Percentiles rank a stretch among this genome's conserved stretches.
Evolutionary conservation across 2,797 vertebrate species (phyloP).

Genomic region (Enteromius viviparus): DNA sequence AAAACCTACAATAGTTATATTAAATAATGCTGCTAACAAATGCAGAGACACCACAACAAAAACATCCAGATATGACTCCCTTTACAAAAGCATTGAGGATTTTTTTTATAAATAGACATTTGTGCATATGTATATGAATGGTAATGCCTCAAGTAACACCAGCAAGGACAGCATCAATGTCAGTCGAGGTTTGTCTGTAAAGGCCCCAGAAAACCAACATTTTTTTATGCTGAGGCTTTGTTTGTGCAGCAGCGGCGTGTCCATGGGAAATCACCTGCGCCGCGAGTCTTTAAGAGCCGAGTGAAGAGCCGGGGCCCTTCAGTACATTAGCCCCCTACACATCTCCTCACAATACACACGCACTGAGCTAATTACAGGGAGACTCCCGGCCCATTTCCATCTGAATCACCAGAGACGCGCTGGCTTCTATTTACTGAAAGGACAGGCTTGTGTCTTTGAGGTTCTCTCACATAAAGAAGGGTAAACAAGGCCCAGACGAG

Average conservation of each 20-base stretch:
- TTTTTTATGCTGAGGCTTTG: conserved; percentile 35
- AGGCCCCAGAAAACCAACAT: conserved; percentile 39
- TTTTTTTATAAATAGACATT: neutral
- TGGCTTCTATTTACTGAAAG: conserved; percentile 60
- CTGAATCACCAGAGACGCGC: conserved; percentile 72
- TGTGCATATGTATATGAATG: neutral
- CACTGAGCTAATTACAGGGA: conserved; percentile 81
- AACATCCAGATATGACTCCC: neutral
- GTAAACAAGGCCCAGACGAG: conserved; percentile 69
- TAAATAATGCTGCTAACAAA: neutral
- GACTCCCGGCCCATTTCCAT: conserved; percentile 72
- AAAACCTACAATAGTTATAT: neutral
- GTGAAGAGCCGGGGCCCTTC: conserved; percentile 74
- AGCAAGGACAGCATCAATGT: neutral
- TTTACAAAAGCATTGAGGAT: neutral
- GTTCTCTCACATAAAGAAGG: conserved; percentile 57
- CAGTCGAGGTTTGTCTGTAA: neutral
- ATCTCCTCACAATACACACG: conserved; percentile 73
- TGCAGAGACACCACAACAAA: neutral
- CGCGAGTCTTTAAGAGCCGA: conserved; percentile 36
- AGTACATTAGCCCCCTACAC: conserved; percentile 77
- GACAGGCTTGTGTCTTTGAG: conserved; percentile 62
- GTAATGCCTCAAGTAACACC: neutral
- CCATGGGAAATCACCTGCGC: conserved; percentile 50
- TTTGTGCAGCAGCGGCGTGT: conserved; percentile 28